Evolutionary conservation across 2,797 vertebrate genomes (phyloP).

Genomic region (Dendrocincla fuliginosa): DNA sequence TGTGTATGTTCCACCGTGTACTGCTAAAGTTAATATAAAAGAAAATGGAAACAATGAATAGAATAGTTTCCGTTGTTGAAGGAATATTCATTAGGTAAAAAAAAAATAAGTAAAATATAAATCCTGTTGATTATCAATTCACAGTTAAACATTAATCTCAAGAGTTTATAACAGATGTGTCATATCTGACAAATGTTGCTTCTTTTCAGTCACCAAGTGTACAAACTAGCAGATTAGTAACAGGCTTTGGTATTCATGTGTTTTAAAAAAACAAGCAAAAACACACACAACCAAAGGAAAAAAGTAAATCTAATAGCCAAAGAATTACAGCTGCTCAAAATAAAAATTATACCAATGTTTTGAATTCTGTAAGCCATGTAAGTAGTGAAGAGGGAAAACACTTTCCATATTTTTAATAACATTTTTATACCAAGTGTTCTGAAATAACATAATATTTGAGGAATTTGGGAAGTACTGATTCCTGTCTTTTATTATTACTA

Average conservation of each 20-base stretch:
- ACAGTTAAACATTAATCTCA: not conserved
- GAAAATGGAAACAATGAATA: not conserved
- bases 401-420: not conserved
- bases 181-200: not conserved
- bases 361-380: not conserved
- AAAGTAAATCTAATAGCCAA: not conserved
- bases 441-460: not conserved
- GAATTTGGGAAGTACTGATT: not conserved
- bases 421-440: not conserved
- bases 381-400: not conserved
- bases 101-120: not conserved
- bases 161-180: not conserved
- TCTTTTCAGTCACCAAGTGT: not conserved
- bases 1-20: not conserved
- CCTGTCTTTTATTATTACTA: not conserved
- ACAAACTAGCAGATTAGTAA: not conserved
- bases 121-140: not conserved
- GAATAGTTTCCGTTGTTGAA: not conserved
- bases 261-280: not conserved
- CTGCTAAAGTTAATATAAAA: not conserved
- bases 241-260: not conserved
- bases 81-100: not conserved
- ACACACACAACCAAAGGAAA: not conserved
- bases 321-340: not conserved
- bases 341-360: not conserved